phyloP scores from a whole-genome alignment of 92 coral and sea anemone species.

The Heteractis magnifica region DNA sequence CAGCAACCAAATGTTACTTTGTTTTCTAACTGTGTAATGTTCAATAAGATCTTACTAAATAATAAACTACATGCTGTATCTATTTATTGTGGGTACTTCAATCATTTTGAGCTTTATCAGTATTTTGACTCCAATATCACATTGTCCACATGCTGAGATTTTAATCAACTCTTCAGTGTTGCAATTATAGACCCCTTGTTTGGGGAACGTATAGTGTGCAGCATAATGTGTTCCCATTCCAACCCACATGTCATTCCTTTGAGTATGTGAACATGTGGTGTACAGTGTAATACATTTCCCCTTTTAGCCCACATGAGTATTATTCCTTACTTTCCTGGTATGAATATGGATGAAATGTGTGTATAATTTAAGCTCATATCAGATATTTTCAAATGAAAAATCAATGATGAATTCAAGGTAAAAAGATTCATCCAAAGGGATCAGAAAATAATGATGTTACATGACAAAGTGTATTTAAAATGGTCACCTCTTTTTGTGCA shows the following conservation, averaged over 20 bases:
- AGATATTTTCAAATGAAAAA: too few relatives aligned
- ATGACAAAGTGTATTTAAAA: too few relatives aligned
- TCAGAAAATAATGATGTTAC: too few relatives aligned
- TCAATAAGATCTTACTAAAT: background rate
- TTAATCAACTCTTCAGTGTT: background rate
- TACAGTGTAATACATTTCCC: too few relatives aligned
- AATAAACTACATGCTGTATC: background rate
- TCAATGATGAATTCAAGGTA: too few relatives aligned
- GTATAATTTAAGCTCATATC: too few relatives aligned
- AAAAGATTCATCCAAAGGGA: too few relatives aligned
- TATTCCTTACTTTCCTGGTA: too few relatives aligned
- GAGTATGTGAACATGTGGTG: too few relatives aligned
- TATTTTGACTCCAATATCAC: background rate
- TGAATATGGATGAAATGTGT: too few relatives aligned
- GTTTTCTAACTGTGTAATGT: background rate
- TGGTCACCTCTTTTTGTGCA: too few relatives aligned
- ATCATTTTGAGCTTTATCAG: background rate
- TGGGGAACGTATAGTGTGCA: background rate
- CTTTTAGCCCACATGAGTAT: too few relatives aligned
- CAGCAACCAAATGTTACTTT: background rate
- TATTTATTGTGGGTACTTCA: background rate
- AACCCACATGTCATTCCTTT: background rate
- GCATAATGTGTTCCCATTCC: background rate
- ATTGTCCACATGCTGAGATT: background rate
- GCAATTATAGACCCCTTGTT: background rate